Percentiles rank a stretch among this genome's conserved stretches.
Conservation (phyloP, 2,113 vertebrate genomes). For the Anguilla japonica region DNA sequence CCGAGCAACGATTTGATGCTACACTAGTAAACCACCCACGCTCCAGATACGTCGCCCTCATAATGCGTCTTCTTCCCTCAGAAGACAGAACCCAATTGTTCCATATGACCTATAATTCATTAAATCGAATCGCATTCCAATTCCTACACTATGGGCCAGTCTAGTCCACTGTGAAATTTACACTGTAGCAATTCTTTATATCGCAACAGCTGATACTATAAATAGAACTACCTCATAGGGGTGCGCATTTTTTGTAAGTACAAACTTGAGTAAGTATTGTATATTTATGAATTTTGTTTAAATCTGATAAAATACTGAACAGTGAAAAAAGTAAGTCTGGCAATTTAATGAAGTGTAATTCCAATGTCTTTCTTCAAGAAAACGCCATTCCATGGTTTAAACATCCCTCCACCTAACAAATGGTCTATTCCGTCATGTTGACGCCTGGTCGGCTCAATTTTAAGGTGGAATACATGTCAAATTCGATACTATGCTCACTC, state of each 20-base stretch:
- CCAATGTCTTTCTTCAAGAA: not conserved
- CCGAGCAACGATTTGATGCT: conserved; percentile 38
- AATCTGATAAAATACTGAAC: no score
- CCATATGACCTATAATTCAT: not conserved
- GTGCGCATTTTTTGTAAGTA: conserved; percentile 1
- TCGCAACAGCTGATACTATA: conserved; percentile 74
- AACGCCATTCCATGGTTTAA: not conserved
- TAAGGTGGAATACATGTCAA: conserved; percentile 29
- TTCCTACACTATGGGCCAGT: conserved; percentile 37
- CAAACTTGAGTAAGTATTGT: not conserved
- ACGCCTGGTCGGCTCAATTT: not conserved
- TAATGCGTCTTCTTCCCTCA: conserved; percentile 27
- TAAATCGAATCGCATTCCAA: conserved; percentile 16
- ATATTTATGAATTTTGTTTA: no score
- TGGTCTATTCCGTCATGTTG: conserved; percentile 25
- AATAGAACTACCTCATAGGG: conserved; percentile 61
- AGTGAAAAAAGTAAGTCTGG: not conserved
- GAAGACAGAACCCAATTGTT: not conserved
- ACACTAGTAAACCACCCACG: conserved; percentile 34
- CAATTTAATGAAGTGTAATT: not conserved
- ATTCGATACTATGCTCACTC: not conserved
- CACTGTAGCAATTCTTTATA: conserved; percentile 68
- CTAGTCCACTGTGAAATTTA: conserved; percentile 61
- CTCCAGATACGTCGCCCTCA: conserved; percentile 51
- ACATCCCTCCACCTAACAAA: not conserved